Conservation (phyloP, 2,888 invertebrate genomes). For the Aleiodes alternator region DNA sequence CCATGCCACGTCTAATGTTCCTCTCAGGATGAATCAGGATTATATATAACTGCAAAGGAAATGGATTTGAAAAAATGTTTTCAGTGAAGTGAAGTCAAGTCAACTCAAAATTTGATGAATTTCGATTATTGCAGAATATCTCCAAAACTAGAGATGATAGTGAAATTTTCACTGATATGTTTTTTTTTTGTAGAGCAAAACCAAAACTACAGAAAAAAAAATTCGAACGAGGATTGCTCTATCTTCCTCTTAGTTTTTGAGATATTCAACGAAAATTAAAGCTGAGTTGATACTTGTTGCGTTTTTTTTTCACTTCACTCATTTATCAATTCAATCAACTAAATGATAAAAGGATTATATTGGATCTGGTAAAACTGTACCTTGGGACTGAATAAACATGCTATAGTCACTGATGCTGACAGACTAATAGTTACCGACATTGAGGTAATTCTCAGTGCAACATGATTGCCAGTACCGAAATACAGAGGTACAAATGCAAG, state of each 20-base stretch:
- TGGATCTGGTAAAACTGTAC: conserved; percentile 73
- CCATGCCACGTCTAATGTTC: conserved; percentile 92
- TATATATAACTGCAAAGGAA: conserved; percentile 84
- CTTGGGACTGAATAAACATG: conserved; percentile 96
- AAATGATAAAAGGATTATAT: conserved; percentile 11
- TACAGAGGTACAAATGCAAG: conserved; percentile 97
- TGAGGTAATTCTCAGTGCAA: conserved; percentile 93
- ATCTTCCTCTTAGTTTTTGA: neutral
- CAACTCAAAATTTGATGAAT: no score
- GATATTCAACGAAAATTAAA: neutral
- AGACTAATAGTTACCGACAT: conserved; percentile 97
- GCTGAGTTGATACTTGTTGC: neutral
- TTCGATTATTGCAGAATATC: no score
- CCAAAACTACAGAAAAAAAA: no score
- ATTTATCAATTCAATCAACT: neutral
- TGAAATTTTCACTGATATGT: conserved; percentile 17
- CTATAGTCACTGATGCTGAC: conserved; percentile 94
- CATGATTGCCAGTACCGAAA: conserved; percentile 96
- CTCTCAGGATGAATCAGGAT: conserved; percentile 92
- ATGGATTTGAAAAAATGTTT: neutral
- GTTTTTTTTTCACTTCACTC: no score
- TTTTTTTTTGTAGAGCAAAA: no score
- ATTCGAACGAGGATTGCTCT: neutral
- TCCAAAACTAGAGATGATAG: neutral
- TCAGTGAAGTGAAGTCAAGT: neutral